phyloP scores from a whole-genome alignment of 2,888 invertebrate genomes.

The Orthonychiurus folsomi region DNA sequence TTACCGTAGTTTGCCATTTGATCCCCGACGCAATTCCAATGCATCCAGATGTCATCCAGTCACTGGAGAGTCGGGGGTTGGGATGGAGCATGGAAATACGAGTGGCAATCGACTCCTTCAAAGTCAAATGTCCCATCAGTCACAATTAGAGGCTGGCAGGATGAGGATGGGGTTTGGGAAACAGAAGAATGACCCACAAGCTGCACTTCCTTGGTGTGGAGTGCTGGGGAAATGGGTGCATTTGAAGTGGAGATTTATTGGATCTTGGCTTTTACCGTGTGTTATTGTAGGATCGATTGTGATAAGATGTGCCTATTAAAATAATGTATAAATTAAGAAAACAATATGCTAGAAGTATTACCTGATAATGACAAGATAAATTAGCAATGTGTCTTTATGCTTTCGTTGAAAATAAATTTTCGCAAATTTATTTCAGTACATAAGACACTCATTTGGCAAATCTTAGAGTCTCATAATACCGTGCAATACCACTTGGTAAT shows the following conservation, averaged over 20 bases:
- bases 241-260: constrained; percentile 44
- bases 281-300: no score
- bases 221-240: constrained; percentile 74
- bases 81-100: neutral
- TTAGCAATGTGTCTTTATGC: no score
- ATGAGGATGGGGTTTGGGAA: constrained; percentile 9
- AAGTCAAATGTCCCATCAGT: constrained; percentile 17
- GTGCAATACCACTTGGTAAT: no score
- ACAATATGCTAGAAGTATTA: no score
- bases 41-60: constrained; percentile 8
- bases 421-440: no score
- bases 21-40: constrained; percentile 16
- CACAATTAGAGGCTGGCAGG: constrained; percentile 22
- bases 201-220: constrained; percentile 66
- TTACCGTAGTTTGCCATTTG: constrained; percentile 18
- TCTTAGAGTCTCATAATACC: no score
- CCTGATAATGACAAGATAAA: no score
- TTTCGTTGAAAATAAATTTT: no score
- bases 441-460: no score
- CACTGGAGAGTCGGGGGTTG: neutral
- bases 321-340: no score
- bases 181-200: constrained; percentile 10
- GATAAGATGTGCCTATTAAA: no score
- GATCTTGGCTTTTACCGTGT: neutral
- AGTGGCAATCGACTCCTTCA: constrained; percentile 5